Base-by-base conservation (phyloP, 2,888 invertebrate genomes). In the Melieria omissa region DNA sequence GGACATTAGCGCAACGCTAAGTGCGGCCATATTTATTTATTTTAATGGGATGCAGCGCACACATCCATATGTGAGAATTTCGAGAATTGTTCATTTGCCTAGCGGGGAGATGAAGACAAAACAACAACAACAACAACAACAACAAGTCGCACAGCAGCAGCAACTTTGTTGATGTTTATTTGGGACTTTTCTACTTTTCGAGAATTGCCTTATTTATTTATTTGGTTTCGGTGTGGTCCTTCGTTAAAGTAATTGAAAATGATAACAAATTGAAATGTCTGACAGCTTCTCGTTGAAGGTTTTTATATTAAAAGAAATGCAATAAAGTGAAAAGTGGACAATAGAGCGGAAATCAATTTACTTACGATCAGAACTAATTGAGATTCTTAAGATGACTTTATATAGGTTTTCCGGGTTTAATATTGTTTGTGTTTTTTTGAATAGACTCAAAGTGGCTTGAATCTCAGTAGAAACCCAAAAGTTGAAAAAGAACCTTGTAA, bases 151-250 rank as follows among this genome's bases (percentile, higher is more conserved):
- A 29, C 7, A 9, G 54, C 14, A 54, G 16, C 6, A 14, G 14
- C 3, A 54, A 54, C n/a, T 6, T 10, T 54, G 45, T 55, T 65
- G 54, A 41, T 66, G 41, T 66, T 66, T 66, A 58, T 58, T 66
- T 66, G 47, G 66, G 66, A 66, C 58, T 41, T 49, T 57, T 42
- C 12, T 57, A 16, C 44, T 16, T 44, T 65, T 5, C 4, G 4
- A 44, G 10, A 42, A 65, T 14, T 41, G 14, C 5, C 45, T 16
- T 5, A 4, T 54, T 65, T 65, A 16, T 66, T 66, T 66, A 66
- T 66, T 66, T 58, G 41, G 9, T 41, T 12, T 41, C 57, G 46
- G 57, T 47, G 66, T 58, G 57, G 66, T 66, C 57, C 42, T 66
- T 58, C 46, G 57, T 55, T 46, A 12, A 12, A 47, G 14, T 65